Conservation (phyloP, 2,113 vertebrate genomes). For the Montifringilla adamsi region DNA sequence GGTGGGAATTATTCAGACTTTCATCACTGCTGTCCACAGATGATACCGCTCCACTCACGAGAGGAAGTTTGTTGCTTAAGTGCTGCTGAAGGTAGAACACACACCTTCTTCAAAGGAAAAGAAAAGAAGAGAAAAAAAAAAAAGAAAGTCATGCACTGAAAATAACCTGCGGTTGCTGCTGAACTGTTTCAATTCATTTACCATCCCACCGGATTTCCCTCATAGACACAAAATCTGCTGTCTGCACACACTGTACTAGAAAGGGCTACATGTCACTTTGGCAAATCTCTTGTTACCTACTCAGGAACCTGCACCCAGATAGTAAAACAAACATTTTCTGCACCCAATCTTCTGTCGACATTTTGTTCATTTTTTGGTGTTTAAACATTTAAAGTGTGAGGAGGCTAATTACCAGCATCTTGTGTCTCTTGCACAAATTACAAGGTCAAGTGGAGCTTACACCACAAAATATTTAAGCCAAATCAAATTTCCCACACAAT, state of each 20-base stretch:
- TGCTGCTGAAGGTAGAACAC: conserved; percentile 89
- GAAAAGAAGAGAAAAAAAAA: background rate
- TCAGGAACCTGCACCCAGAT: background rate
- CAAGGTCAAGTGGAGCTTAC: background rate
- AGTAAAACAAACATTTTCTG: background rate
- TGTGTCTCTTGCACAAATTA: background rate
- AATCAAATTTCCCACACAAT: background rate
- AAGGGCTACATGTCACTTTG: background rate
- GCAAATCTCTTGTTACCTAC: background rate
- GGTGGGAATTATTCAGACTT: conserved; percentile 57
- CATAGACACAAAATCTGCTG: background rate
- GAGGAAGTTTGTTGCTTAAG: conserved; percentile 73
- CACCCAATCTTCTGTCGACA: background rate
- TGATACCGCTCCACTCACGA: background rate
- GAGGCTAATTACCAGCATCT: background rate
- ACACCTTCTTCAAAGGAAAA: conserved; percentile 76
- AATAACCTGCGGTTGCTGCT: background rate
- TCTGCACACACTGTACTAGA: background rate
- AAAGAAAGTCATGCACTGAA: background rate
- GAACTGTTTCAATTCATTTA: background rate
- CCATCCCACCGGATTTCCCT: background rate
- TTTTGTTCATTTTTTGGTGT: background rate
- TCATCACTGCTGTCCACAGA: conserved; percentile 59
- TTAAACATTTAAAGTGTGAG: background rate
- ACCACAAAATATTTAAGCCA: background rate